phyloP scores from a whole-genome alignment of 2,113 vertebrate species.

The Macrotus californicus region DNA sequence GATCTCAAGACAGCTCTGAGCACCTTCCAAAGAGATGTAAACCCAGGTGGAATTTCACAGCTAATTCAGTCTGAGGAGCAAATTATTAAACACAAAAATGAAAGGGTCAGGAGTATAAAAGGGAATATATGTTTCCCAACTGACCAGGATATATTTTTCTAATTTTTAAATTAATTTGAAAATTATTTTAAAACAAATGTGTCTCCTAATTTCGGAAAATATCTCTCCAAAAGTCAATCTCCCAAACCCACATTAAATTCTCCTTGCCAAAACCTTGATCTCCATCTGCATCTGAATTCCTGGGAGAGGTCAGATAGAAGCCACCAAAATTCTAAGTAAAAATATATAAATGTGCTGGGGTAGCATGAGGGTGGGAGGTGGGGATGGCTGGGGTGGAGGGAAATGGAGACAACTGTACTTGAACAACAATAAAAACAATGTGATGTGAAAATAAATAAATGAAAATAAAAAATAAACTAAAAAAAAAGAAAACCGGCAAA shows the following conservation, averaged over 20 bases:
- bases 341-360: neutral
- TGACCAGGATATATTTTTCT: neutral
- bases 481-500: too few species aligned
- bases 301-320: neutral
- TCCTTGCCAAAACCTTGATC: neutral
- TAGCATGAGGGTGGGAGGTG: too few species aligned
- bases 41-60: neutral
- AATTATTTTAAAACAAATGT: slow-evolving; percentile 8
- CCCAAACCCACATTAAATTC: neutral
- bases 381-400: too few species aligned
- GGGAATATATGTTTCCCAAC: neutral
- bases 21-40: neutral
- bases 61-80: neutral
- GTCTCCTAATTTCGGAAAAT: neutral
- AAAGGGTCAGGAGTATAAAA: neutral
- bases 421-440: too few species aligned
- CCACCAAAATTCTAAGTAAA: neutral
- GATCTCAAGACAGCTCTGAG: neutral
- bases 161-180: slow-evolving; percentile 2
- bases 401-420: too few species aligned
- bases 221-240: neutral
- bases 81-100: neutral
- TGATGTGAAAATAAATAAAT: too few species aligned
- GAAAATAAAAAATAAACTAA: too few species aligned
- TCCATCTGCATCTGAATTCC: neutral